Conservation (phyloP, 1,140 invertebrate genomes). For the Drosophila fuyamai region DNA sequence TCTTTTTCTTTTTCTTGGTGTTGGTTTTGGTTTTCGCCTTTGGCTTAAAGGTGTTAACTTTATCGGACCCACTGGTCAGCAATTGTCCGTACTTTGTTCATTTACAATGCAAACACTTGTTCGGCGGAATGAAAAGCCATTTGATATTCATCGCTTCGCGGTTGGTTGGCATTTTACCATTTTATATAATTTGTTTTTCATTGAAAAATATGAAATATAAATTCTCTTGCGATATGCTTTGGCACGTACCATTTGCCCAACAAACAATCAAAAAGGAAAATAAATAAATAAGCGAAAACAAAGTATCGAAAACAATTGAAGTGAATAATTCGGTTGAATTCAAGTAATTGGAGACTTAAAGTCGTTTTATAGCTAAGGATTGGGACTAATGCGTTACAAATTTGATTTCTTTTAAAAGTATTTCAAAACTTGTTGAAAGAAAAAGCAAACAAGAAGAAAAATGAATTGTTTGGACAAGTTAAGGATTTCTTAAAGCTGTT, state of each 20-base stretch:
- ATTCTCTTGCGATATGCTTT: slow-evolving; percentile 41
- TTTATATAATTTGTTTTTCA: slow-evolving; percentile 71
- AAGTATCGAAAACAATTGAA: slow-evolving; percentile 45
- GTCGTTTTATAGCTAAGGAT: slow-evolving; percentile 23
- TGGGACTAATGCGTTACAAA: slow-evolving; percentile 35
- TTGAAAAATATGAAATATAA: slow-evolving; percentile 51
- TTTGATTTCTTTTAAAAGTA: slow-evolving; percentile 37
- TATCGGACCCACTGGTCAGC: slow-evolving; percentile 56
- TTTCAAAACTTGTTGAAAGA: slow-evolving; percentile 11
- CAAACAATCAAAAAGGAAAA: slow-evolving; percentile 15
- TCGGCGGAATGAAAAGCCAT: slow-evolving; percentile 66
- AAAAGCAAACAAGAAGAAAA: not conserved
- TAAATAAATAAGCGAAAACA: slow-evolving; percentile 43
- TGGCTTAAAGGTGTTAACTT: slow-evolving; percentile 79
- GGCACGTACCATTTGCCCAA: slow-evolving; percentile 56
- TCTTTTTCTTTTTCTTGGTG: slow-evolving; percentile 32
- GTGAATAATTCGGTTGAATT: slow-evolving; percentile 45
- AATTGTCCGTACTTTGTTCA: slow-evolving; percentile 36
- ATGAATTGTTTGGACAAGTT: not conserved
- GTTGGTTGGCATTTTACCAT: slow-evolving; percentile 34
- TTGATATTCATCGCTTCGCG: slow-evolving; percentile 58
- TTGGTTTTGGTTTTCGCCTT: slow-evolving; percentile 49
- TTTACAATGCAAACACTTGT: slow-evolving; percentile 69
- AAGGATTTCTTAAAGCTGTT: not conserved
- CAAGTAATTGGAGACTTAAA: slow-evolving; percentile 39